Percentiles rank a stretch among this genome's conserved stretches.
Evolutionary conservation across 2,797 vertebrate species (phyloP).

Genomic region (Sebastes nivosus): DNA sequence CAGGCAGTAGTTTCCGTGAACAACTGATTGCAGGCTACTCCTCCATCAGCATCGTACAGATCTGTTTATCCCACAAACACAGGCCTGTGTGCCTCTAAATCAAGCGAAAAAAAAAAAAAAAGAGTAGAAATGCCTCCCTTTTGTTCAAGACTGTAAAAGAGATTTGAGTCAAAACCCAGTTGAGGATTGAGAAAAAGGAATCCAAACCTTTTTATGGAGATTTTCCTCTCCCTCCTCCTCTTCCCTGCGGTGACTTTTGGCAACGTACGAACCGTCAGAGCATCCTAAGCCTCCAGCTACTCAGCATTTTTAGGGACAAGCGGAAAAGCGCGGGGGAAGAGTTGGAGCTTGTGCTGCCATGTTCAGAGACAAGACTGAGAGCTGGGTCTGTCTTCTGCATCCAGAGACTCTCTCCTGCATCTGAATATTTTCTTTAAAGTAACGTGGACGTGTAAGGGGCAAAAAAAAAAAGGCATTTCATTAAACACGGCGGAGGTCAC

Average conservation of each 20-base stretch:
- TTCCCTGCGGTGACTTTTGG: conserved; percentile 78
- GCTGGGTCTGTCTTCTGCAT: conserved; percentile 25
- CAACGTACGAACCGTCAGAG: conserved; percentile 72
- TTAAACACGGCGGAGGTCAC: conserved; percentile 62
- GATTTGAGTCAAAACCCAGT: conserved; percentile 74
- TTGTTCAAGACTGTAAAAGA: conserved; percentile 72
- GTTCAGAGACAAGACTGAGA: conserved; percentile 41
- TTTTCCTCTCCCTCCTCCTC: conserved; percentile 63
- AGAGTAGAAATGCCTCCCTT: conserved; percentile 56
- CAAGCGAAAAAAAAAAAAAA: conserved; percentile 48
- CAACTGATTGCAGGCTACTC: conserved; percentile 76
- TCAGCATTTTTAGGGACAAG: conserved; percentile 74
- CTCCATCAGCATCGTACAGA: conserved; percentile 75
- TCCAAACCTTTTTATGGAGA: conserved; percentile 76
- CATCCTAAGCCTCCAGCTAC: conserved; percentile 75
- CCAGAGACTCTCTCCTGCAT: background rate
- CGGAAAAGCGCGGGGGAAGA: conserved; percentile 49
- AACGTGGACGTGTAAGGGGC: conserved; percentile 1
- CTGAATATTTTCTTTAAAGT: conserved; percentile 29
- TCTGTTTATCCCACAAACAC: conserved; percentile 81
- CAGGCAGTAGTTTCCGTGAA: conserved; percentile 85
- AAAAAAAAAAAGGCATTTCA: conserved; percentile 65
- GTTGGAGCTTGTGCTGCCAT: conserved; percentile 48
- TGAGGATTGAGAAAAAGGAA: conserved; percentile 68
- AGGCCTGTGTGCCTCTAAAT: conserved; percentile 78